A percentile compares a stretch with the other conserved stretches of the same genome.
These are phyloP conservation scores for Cremastinae sp. DNA, from an alignment of 2,888 invertebrate species.

Conservation along the genomic window DNA sequence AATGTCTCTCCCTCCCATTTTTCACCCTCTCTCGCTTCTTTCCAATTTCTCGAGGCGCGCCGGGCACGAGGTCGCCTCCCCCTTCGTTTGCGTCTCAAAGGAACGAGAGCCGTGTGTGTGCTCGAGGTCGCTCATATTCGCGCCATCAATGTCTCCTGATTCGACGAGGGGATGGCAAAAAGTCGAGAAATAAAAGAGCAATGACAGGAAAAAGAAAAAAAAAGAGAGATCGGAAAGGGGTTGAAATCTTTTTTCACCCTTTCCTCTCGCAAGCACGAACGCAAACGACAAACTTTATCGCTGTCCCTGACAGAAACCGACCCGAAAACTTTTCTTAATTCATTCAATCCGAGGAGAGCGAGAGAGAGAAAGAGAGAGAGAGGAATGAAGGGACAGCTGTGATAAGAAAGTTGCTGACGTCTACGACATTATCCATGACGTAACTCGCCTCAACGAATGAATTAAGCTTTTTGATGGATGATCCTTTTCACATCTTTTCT, in stretches of 20 bases:
- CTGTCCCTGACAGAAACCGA: slow-evolving; percentile 15
- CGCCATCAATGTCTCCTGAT: slow-evolving; percentile 47
- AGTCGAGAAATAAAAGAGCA: slow-evolving; percentile 9
- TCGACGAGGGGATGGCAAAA: slow-evolving; percentile 27
- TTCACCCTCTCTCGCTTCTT: slow-evolving; percentile 2
- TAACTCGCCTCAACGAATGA: slow-evolving; percentile 38
- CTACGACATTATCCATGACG: slow-evolving; percentile 1
- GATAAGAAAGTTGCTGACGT: slow-evolving; percentile 57
- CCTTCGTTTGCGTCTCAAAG: slow-evolving; percentile 46
- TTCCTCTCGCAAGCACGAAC: slow-evolving; percentile 37
- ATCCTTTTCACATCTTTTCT: slow-evolving; percentile 32
- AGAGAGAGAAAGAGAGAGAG: slow-evolving; percentile 44
- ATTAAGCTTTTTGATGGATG: slow-evolving; percentile 55
- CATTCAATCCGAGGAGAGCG: slow-evolving; percentile 55
- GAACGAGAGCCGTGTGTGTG: slow-evolving; percentile 19
- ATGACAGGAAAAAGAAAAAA: slow-evolving; percentile 5
- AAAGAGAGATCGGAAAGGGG: slow-evolving; percentile 16
- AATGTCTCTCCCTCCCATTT: slow-evolving; percentile 29
- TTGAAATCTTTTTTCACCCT: slow-evolving; percentile 34
- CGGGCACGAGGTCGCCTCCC: slow-evolving; percentile 16
- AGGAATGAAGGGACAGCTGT: slow-evolving; percentile 25
- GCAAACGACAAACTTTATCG: slow-evolving; percentile 44
- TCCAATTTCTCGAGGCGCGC: slow-evolving; percentile 11
- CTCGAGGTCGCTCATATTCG: slow-evolving; percentile 13
- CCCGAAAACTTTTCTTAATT: slow-evolving; percentile 60